These are phyloP conservation scores for Bucco capensis DNA, from an alignment of 2,113 vertebrate genomes.

Conservation along the genomic window DNA sequence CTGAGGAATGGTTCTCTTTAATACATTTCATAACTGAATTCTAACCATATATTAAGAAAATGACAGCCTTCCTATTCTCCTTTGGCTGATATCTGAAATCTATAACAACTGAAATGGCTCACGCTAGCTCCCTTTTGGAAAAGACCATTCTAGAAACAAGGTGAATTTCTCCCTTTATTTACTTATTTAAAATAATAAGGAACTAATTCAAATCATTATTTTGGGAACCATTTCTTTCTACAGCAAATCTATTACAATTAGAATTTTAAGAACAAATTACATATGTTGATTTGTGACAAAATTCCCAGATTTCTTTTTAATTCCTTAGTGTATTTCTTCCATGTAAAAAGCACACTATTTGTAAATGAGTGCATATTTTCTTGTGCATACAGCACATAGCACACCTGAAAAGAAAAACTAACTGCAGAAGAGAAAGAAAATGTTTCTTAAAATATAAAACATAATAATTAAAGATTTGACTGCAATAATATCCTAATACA, in stretches of 20 bases:
- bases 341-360: neutral
- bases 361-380: neutral
- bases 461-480: neutral
- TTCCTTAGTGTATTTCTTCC: neutral
- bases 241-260: neutral
- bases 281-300: neutral
- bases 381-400: neutral
- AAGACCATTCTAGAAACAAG: neutral
- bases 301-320: neutral
- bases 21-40: conserved; percentile 25
- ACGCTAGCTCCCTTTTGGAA: neutral
- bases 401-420: neutral
- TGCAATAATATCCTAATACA: neutral
- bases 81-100: neutral
- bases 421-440: neutral
- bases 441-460: neutral
- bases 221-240: neutral
- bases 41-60: conserved; percentile 23
- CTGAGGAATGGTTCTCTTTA: conserved; percentile 38
- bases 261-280: neutral
- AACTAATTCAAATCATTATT: neutral
- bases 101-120: neutral
- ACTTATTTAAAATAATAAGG: neutral
- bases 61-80: neutral
- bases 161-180: neutral